Evolutionary conservation across 1,140 invertebrate genomes (phyloP).

Genomic region (Ooceraea biroi): DNA sequence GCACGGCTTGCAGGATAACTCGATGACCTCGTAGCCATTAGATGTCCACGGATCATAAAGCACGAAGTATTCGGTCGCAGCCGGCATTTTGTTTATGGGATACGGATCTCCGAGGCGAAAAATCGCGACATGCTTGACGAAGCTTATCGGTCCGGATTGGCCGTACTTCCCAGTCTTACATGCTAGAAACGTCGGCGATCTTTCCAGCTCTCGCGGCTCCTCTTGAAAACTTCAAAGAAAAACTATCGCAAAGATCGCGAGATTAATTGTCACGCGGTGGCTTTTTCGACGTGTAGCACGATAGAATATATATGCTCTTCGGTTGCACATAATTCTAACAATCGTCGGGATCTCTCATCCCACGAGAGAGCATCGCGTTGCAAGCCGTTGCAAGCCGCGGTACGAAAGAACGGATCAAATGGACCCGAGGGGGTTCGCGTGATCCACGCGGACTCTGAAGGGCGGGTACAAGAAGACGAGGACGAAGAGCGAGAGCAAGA

Average conservation of each 20-base stretch:
- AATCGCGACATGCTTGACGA: conserved; percentile 53
- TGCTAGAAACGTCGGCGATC: not conserved
- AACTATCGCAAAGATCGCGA: not conserved
- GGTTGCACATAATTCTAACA: conserved; percentile 1
- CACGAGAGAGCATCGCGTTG: conserved; percentile 31
- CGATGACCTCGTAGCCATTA: conserved; percentile 59
- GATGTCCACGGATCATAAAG: conserved; percentile 77
- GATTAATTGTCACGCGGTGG: not conserved
- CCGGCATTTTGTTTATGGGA: conserved; percentile 71
- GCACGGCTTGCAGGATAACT: conserved; percentile 31
- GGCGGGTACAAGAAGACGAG: conserved; percentile 62
- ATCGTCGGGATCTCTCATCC: conserved; percentile 27
- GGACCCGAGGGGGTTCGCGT: conserved; percentile 55
- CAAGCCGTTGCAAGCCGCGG: too few relatives aligned
- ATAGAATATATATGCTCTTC: not conserved
- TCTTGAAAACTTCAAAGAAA: not conserved
- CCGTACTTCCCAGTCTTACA: not conserved
- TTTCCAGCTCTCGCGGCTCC: not conserved
- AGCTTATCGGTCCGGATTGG: conserved; percentile 17
- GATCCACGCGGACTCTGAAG: conserved; percentile 68
- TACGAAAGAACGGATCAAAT: conserved; percentile 42
- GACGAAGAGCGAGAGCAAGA: conserved; percentile 59
- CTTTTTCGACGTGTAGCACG: not conserved
- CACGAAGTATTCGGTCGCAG: conserved; percentile 76
- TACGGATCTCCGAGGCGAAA: conserved; percentile 24